Base-by-base conservation (phyloP, 2,113 vertebrate genomes). In the Podarcis cretensis region DNA sequence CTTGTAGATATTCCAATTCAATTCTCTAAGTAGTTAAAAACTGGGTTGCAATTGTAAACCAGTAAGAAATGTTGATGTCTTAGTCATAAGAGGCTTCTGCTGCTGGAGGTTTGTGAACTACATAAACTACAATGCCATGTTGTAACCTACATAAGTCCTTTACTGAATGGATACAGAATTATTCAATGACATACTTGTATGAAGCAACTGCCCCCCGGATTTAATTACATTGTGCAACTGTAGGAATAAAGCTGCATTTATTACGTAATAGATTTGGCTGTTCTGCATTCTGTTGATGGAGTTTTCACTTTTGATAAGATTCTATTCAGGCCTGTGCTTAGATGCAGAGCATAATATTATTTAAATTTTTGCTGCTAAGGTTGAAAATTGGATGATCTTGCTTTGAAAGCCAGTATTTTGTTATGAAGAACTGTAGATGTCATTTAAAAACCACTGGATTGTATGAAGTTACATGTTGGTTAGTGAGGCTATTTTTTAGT, bases 131-230 rank as follows among this genome's bases (percentile, higher is more conserved):
- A 86, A 89, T 66, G 13, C 35, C 2, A 16, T 40, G 65, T 76
- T 91, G 89, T 65, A 74, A 83, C 66, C 90, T 87, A 79, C 90
- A 84, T 91, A 84, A 83, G 89, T 87, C 91, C 16, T 71, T 59
- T 63, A 18, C 59, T 68, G 59, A 86, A 77, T 92, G 43, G 54
- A 78, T 43, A 21, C 21, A 77, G 30, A 48, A 85, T 87, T 91
- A 84, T 79, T 18, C 79, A 89, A 87, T 71, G 83, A 27, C 30
- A 13, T 84, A 87, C 79, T 80, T 91, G 83, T 85, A 54, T 90
- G 88, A 71, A 93, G 57, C 13, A 43, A 40, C 54, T 83, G 12
- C 18, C 89, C 68, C 30, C 66, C 73, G 20, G 73, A 30, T 88
- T 32, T 83, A 83, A 77, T 68, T 83, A 12, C 40, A 54, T n/a